Conservation (phyloP, 2,113 vertebrate genomes). For the Puntigrus tetrazona region DNA sequence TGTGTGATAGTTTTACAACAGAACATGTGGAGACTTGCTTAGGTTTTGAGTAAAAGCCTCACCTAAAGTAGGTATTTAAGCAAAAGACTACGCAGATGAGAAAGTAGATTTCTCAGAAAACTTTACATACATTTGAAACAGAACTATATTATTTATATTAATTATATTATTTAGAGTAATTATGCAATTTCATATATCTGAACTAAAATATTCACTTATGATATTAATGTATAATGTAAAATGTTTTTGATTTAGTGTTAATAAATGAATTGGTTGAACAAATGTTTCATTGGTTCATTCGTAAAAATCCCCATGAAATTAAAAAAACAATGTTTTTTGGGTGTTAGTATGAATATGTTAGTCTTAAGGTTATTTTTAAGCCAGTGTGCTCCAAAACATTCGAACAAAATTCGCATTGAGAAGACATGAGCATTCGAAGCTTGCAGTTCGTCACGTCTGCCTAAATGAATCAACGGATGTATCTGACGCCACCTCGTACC, state of each 20-base stretch:
- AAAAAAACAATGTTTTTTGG: too few species aligned
- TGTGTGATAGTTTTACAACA: background rate
- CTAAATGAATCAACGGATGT: too few species aligned
- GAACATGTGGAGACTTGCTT: constrained; percentile 1
- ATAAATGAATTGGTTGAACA: background rate
- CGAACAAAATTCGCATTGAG: too few species aligned
- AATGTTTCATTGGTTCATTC: background rate
- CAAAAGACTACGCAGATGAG: background rate
- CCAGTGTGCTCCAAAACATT: too few species aligned
- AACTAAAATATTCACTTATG: background rate
- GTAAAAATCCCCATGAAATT: too few species aligned
- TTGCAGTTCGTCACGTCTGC: too few species aligned
- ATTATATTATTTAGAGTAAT: background rate
- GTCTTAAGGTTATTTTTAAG: too few species aligned
- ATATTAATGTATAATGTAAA: background rate
- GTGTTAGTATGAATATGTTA: too few species aligned
- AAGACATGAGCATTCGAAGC: too few species aligned
- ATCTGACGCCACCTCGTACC: too few species aligned
- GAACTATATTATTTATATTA: too few species aligned
- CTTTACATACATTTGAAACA: background rate
- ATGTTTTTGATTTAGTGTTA: background rate
- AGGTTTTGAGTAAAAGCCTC: constrained; percentile 12
- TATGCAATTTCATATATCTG: background rate
- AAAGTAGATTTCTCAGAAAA: background rate
- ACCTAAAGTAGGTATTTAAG: constrained; percentile 24